Conservation (phyloP, 53 echinoderm and acorn worm species). For the Paracentrotus lividus region DNA sequence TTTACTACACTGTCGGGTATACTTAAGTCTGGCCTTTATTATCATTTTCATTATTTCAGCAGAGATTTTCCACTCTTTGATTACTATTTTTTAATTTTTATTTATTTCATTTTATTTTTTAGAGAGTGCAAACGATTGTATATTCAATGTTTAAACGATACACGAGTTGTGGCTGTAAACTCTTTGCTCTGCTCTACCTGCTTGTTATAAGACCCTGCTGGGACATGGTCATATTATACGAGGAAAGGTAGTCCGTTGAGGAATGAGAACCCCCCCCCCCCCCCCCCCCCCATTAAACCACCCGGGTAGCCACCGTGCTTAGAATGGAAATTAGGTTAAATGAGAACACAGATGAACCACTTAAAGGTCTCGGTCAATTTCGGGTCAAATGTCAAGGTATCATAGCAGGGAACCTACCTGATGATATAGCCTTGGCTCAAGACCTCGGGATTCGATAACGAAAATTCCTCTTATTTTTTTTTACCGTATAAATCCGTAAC, state of each 20-base stretch:
- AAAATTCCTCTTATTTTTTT: too few species aligned
- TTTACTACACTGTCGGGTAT: too few species aligned
- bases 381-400: constrained; percentile 40
- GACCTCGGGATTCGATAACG: background rate
- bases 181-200: background rate
- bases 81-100: too few species aligned
- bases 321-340: constrained; percentile 59
- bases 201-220: background rate
- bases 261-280: background rate
- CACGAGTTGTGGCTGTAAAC: too few species aligned
- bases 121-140: too few species aligned
- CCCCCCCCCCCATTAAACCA: background rate
- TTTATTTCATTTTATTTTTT: too few species aligned
- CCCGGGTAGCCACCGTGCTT: background rate
- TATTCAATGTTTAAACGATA: too few species aligned
- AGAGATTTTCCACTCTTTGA: too few species aligned
- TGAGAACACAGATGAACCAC: constrained; percentile 48
- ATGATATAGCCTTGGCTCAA: background rate
- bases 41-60: too few species aligned
- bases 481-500: too few species aligned
- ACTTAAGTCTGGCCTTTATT: too few species aligned
- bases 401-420: constrained; percentile 42
- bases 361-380: constrained; percentile 60
- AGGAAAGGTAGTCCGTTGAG: too few species aligned
- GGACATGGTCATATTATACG: background rate